Base-by-base conservation (phyloP, 2,797 vertebrate species). In the Melopsittacus undulatus region DNA sequence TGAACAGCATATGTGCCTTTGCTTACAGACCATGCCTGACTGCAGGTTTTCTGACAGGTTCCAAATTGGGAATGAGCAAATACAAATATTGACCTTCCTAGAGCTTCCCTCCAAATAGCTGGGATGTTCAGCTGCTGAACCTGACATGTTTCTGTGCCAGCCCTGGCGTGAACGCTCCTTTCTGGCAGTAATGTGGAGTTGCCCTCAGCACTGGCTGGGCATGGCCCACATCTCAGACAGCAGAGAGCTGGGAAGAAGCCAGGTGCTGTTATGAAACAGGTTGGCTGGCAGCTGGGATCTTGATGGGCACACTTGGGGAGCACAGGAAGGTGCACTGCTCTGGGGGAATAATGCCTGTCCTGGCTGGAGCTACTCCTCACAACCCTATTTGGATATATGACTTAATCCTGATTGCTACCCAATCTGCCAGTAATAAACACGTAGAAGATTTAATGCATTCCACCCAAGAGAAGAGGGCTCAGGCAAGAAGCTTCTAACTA, bases 361-460 rank as follows among this genome's bases (percentile, higher is more conserved):
- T 95, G 54, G 63, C 91, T 97, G 95, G 96, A 95, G 78, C 96
- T 97, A 96, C 90, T 96, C 89, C 76, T 94, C 85, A 11, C n/a
- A 63, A n/a, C 92, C 80, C 7, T 97, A 82, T 96, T 95, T 91
- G 93, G 96, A 63, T 72, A 40, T 83, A 51, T 97, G 97, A 97
- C 96, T 95, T 98, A 97, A 98, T 97, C 93, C 82, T 1, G 2
- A 73, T 77, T 5, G 0, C 91, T 97, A 85, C 81, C 87, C 90
- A 88, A 85, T 95, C 81, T 87, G 63, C 77, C 45, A 32, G 89
- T 83, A 62, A 83, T 72, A 91, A 77, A 75, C 67, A 67, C 4
- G 8, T 64, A 89, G 77, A 94, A 91, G 77, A 48, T 72, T 97
- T 92, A 74, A 76, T 70, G 72, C 91, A 91, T 91, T 93, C 94